Percentiles rank a stretch among this genome's conserved stretches.
phyloP scores from a whole-genome alignment of 2,797 vertebrate species.

The Loriculus beryllinus region DNA sequence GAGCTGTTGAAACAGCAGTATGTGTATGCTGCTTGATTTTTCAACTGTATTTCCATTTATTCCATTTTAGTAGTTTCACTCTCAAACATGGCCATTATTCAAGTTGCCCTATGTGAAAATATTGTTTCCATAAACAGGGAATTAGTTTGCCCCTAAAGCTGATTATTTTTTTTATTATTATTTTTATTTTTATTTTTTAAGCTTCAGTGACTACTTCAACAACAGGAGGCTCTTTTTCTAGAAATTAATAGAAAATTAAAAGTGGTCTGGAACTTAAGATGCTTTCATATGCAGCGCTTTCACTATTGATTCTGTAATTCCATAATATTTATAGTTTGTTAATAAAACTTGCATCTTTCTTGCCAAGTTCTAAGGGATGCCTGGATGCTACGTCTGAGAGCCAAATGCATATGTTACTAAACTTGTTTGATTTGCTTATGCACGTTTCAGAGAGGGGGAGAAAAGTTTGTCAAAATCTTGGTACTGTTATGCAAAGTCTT shows the following conservation, averaged over 20 bases:
- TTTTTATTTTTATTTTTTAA: background rate
- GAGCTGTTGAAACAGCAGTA: background rate
- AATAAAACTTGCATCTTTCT: background rate
- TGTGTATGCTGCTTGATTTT: background rate
- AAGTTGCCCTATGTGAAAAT: background rate
- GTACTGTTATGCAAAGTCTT: background rate
- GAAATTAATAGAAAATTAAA: background rate
- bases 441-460: rapidly evolving
- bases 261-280: background rate
- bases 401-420: background rate
- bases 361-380: background rate
- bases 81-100: background rate
- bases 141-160: background rate
- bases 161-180: background rate
- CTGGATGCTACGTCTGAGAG: background rate
- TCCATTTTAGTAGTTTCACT: background rate
- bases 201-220: background rate
- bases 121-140: background rate
- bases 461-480: background rate
- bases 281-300: background rate
- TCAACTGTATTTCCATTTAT: background rate
- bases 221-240: background rate
- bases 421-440: background rate
- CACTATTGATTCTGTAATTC: background rate
- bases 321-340: background rate